Evolutionary conservation across 2,888 invertebrate genomes (phyloP).

Genomic region (Leptarthrus brevirostris): DNA sequence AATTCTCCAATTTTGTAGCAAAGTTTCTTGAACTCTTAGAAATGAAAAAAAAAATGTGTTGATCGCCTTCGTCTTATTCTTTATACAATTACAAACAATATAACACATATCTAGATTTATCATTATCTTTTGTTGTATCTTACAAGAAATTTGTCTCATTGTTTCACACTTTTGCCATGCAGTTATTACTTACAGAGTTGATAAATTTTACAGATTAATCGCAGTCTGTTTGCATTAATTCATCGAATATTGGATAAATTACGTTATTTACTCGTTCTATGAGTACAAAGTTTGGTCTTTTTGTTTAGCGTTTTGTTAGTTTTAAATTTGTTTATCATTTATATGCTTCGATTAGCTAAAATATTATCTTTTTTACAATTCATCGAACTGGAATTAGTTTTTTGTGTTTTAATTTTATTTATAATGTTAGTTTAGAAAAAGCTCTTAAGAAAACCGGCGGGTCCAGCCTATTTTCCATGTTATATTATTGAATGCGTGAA

Average conservation of each 20-base stretch:
- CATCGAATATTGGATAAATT: conserved; percentile 12
- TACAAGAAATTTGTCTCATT: neutral
- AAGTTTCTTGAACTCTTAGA: neutral
- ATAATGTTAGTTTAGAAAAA: conserved; percentile 78
- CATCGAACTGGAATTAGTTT: conserved; percentile 13
- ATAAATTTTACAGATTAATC: conserved; percentile 28
- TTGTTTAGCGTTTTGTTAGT: conserved; percentile 26
- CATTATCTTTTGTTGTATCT: neutral
- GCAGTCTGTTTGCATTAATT: conserved; percentile 28
- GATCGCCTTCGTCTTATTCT: neutral
- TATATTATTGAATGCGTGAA: conserved; percentile 51
- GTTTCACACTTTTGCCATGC: neutral
- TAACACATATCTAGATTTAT: neutral
- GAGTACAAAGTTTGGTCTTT: conserved; percentile 47
- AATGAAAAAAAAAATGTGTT: neutral
- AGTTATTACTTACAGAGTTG: neutral
- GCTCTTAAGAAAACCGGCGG: conserved; percentile 94
- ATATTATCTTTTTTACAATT: conserved; percentile 13
- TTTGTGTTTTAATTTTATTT: conserved; percentile 31
- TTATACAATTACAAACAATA: neutral
- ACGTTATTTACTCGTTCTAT: conserved; percentile 22
- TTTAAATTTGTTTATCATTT: conserved; percentile 31
- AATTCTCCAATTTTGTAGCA: conserved; percentile 7
- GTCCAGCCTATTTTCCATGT: conserved; percentile 77
- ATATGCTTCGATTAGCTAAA: conserved; percentile 26